These are phyloP conservation scores for Zaprionus tsacasi DNA, from an alignment of 1,140 invertebrate genomes.

Conservation along the genomic window DNA sequence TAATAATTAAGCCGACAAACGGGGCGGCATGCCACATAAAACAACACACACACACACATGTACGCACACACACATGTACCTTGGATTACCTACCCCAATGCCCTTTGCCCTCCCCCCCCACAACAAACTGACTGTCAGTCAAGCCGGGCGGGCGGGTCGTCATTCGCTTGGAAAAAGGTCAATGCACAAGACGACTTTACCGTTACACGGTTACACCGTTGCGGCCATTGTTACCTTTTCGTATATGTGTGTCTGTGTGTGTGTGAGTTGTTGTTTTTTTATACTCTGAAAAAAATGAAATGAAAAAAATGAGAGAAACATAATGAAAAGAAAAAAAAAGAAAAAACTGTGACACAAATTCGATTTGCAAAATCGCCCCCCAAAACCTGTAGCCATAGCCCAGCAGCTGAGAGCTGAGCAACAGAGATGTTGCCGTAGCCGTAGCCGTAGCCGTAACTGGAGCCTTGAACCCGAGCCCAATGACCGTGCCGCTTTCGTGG, in stretches of 20 bases:
- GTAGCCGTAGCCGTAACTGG: background rate
- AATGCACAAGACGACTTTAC: constrained; percentile 49
- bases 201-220: constrained; percentile 38
- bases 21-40: constrained; percentile 7
- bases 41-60: background rate
- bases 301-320: constrained; percentile 5
- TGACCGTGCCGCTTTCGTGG: constrained; percentile 29
- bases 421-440: background rate
- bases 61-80: background rate
- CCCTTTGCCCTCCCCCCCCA: background rate
- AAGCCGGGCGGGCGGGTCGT: constrained; percentile 35
- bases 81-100: constrained; percentile 28
- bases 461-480: constrained; percentile 36
- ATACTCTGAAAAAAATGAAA: constrained; percentile 14
- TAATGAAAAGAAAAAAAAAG: constrained; percentile 22
- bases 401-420: no score
- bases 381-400: background rate
- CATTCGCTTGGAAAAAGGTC: constrained; percentile 65
- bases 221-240: constrained; percentile 36
- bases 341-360: constrained; percentile 54
- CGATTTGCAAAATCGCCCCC: constrained; percentile 52
- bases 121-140: constrained; percentile 5
- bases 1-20: constrained; percentile 44
- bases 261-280: constrained; percentile 1
- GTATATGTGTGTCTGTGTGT: constrained; percentile 7